Evolutionary conservation across 1,140 invertebrate genomes (phyloP).

Genomic region (Drosophila bocqueti): DNA sequence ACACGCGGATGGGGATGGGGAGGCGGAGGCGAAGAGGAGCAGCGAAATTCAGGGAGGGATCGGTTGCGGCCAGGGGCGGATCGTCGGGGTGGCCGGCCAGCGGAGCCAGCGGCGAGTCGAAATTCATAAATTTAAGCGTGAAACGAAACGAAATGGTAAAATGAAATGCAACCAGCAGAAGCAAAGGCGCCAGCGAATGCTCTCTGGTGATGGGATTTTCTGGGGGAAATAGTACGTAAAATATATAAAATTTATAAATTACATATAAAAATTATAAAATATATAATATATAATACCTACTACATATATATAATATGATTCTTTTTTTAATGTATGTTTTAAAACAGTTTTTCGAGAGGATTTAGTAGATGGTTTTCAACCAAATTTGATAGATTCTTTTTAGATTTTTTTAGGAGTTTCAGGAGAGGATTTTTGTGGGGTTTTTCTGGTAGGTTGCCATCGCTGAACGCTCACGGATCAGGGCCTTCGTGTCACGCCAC

Average conservation of each 20-base stretch:
- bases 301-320: too few relatives aligned
- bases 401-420: too few relatives aligned
- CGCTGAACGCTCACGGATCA: background rate
- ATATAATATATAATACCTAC: too few relatives aligned
- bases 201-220: background rate
- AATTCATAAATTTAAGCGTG: constrained; percentile 56
- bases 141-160: constrained; percentile 63
- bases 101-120: constrained; percentile 32
- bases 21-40: background rate
- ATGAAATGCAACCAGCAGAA: constrained; percentile 64
- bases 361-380: too few relatives aligned
- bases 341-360: too few relatives aligned
- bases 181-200: constrained; percentile 13
- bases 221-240: too few relatives aligned
- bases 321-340: too few relatives aligned
- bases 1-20: background rate
- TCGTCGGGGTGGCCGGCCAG: constrained; percentile 5
- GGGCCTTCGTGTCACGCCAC: constrained; percentile 24
- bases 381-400: too few relatives aligned
- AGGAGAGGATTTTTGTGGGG: too few relatives aligned
- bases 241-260: too few relatives aligned
- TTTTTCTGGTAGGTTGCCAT: background rate
- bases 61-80: constrained; percentile 12
- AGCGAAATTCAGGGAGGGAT: background rate
- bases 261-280: too few relatives aligned